A percentile compares a stretch with the other conserved stretches of the same genome.
Conservation (phyloP, 2,113 vertebrate species). For the Syngnathus floridae region DNA sequence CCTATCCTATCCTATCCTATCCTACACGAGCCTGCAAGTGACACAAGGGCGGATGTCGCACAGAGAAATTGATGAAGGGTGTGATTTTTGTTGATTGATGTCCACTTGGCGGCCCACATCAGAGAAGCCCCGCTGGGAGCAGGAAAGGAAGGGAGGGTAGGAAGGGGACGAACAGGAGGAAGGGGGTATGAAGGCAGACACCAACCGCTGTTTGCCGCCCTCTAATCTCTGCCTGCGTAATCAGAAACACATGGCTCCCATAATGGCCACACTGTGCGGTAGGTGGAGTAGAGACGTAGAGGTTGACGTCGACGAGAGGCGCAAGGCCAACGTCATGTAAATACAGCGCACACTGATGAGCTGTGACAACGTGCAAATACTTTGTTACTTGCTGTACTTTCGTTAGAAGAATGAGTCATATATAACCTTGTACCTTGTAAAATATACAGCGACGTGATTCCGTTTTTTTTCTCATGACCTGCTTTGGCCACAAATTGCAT, state of each 20-base stretch:
- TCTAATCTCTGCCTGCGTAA: conserved; percentile 63
- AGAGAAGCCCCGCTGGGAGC: conserved; percentile 30
- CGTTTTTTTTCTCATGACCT: too few species aligned
- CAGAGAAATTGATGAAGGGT: conserved; percentile 2
- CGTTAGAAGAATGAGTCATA: too few species aligned
- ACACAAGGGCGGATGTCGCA: conserved; percentile 28
- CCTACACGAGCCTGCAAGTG: background rate
- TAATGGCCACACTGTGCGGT: conserved; percentile 59
- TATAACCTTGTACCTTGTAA: too few species aligned
- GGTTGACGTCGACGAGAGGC: conserved; percentile 31
- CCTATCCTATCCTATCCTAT: too few species aligned
- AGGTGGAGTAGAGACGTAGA: conserved; percentile 34
- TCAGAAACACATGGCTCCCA: conserved; percentile 66
- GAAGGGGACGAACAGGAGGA: background rate
- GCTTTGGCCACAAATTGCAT: too few species aligned
- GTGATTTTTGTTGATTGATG: conserved; percentile 22
- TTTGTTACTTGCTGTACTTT: background rate
- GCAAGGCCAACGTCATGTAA: conserved; percentile 17
- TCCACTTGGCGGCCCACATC: conserved; percentile 61
- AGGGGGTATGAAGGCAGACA: conserved; percentile 31
- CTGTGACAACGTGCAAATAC: background rate
- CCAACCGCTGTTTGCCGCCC: conserved; percentile 46
- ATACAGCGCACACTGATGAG: conserved; percentile 11
- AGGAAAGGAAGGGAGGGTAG: background rate
- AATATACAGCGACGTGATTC: too few species aligned